Conservation (phyloP, 2,888 invertebrate species). For the Trissonchulus sp. region DNA sequence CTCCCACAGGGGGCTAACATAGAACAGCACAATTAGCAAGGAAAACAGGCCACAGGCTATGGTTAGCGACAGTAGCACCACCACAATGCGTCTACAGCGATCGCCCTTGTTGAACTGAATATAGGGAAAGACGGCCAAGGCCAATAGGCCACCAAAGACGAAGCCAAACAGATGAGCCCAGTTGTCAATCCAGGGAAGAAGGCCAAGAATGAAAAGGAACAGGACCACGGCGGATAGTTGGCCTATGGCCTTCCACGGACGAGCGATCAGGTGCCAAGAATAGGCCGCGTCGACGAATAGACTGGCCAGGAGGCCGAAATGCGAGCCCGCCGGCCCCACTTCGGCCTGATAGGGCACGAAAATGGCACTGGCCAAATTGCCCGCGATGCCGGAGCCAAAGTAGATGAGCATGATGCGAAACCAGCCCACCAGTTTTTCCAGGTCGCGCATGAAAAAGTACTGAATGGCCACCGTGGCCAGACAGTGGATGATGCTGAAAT, state of each 20-base stretch:
- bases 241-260: conserved; percentile 37
- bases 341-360: conserved; percentile 95
- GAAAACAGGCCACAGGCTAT: conserved; percentile 67
- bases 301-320: conserved; percentile 90
- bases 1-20: conserved; percentile 76
- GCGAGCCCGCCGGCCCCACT: conserved; percentile 95
- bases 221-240: conserved; percentile 36
- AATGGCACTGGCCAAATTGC: conserved; percentile 91
- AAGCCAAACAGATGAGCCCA: conserved; percentile 95
- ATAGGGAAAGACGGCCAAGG: conserved; percentile 88
- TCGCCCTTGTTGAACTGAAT: conserved; percentile 68
- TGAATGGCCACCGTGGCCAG: conserved; percentile 81
- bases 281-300: conserved; percentile 84
- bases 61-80: conserved; percentile 65
- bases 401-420: conserved; percentile 85
- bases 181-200: conserved; percentile 96
- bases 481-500: conserved; percentile 72
- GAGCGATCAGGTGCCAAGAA: conserved; percentile 37
- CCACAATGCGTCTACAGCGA: conserved; percentile 68
- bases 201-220: conserved; percentile 72
- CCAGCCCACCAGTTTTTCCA: conserved; percentile 92
- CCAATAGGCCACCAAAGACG: conserved; percentile 82
- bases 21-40: conserved; percentile 71
- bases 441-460: conserved; percentile 85
- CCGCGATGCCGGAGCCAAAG: conserved; percentile 85